Evolutionary conservation across 2,888 invertebrate species (phyloP).

Genomic region (Netelia fuscicornis): DNA sequence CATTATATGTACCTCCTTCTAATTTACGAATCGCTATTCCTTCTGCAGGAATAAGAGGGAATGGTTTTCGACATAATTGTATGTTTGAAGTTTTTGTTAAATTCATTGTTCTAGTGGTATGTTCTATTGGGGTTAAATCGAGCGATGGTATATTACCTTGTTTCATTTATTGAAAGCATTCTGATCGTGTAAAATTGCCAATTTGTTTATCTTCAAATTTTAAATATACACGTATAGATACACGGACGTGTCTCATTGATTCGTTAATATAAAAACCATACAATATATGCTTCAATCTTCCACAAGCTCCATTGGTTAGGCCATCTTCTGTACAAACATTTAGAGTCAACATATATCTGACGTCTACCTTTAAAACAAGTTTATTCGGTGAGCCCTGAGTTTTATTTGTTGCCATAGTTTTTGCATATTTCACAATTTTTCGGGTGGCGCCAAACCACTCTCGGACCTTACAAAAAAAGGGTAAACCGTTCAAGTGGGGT

Average conservation of each 20-base stretch:
- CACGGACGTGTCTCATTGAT: neutral
- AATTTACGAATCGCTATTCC: slow-evolving; percentile 60
- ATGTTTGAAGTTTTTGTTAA: no score
- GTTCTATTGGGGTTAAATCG: slow-evolving; percentile 35
- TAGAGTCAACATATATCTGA: slow-evolving; percentile 35
- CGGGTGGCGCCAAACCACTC: no score
- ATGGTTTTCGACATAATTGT: slow-evolving; percentile 44
- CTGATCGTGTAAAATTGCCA: slow-evolving; percentile 36
- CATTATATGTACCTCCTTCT: slow-evolving; percentile 56
- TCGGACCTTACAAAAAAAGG: no score
- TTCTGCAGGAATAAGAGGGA: slow-evolving; percentile 57
- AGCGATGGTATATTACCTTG: slow-evolving; percentile 11
- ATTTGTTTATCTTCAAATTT: slow-evolving; percentile 36
- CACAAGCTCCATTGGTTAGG: slow-evolving; percentile 32
- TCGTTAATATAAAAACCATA: slow-evolving; percentile 40
- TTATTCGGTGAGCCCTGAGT: slow-evolving; percentile 34
- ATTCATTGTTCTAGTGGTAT: neutral
- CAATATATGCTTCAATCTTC: slow-evolving; percentile 12
- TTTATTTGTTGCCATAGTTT: slow-evolving; percentile 28
- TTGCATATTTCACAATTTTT: no score
- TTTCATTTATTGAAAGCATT: slow-evolving; percentile 35
- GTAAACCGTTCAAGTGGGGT: no score
- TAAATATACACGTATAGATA: neutral
- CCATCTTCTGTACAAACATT: no score
- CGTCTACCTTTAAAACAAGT: slow-evolving; percentile 44